phyloP scores from a whole-genome alignment of 2,888 invertebrate species.

The Noctua pronuba region DNA sequence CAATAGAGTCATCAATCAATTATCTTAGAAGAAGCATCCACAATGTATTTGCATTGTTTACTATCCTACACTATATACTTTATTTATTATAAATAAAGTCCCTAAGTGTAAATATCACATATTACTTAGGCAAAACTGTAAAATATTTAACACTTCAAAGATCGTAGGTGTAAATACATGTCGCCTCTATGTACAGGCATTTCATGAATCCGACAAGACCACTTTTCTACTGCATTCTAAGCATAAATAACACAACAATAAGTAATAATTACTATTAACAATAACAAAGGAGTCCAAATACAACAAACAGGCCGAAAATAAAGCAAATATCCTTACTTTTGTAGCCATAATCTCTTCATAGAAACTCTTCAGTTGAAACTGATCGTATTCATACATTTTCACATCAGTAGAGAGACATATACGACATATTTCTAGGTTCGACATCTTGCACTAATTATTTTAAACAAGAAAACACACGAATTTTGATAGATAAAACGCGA shows the following conservation, averaged over 20 bases:
- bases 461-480: slow-evolving; percentile 36
- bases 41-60: background rate
- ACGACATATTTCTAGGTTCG: slow-evolving; percentile 74
- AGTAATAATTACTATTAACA: background rate
- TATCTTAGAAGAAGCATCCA: background rate
- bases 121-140: background rate
- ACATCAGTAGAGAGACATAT: slow-evolving; percentile 76
- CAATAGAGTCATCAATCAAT: background rate
- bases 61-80: background rate
- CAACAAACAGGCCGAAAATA: slow-evolving; percentile 7
- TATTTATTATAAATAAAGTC: background rate
- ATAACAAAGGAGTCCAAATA: slow-evolving; percentile 2
- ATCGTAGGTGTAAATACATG: slow-evolving; percentile 8
- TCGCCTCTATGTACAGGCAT: background rate
- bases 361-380: slow-evolving; percentile 72
- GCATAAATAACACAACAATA: background rate
- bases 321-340: slow-evolving; percentile 73
- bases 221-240: background rate
- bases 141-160: background rate
- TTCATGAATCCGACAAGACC: background rate
- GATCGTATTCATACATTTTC: slow-evolving; percentile 74
- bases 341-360: slow-evolving; percentile 77
- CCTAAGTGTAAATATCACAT: background rate
- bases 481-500: slow-evolving; percentile 24
- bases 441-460: slow-evolving; percentile 65